phyloP scores from a whole-genome alignment of 2,797 vertebrate species.

The Notoglanidium macrostoma region DNA sequence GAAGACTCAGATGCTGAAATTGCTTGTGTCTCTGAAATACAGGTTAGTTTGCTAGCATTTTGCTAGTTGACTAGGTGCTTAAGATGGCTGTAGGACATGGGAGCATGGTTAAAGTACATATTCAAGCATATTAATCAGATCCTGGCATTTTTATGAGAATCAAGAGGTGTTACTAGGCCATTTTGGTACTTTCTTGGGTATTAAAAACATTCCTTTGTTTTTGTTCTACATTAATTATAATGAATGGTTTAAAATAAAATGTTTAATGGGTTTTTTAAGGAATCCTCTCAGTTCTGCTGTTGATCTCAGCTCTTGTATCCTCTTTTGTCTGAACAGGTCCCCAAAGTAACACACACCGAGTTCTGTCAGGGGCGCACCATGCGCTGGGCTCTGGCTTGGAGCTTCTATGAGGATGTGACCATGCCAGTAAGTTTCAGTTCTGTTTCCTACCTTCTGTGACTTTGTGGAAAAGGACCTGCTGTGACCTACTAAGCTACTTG shows the following conservation, averaged over 20 bases:
- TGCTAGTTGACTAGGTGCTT: not conserved
- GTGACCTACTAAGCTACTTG: conserved; percentile 42
- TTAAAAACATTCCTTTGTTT: not conserved
- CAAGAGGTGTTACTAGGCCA: not conserved
- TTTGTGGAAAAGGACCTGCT: conserved; percentile 7
- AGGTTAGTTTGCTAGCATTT: not conserved
- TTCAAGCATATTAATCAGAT: not conserved
- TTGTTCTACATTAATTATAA: not conserved
- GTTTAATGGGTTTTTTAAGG: not conserved
- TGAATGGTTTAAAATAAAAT: not conserved
- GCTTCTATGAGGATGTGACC: conserved; percentile 93
- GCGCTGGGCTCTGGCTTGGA: conserved; percentile 98
- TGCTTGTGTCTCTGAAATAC: not conserved
- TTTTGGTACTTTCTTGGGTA: not conserved
- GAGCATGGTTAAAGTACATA: not conserved
- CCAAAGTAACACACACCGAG: conserved; percentile 94
- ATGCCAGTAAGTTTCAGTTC: conserved; percentile 84
- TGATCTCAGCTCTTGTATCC: not conserved
- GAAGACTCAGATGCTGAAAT: not conserved
- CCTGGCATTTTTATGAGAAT: not conserved
- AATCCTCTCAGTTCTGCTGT: conserved; percentile 14
- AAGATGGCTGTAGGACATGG: too few species aligned
- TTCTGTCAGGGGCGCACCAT: conserved; percentile 98
- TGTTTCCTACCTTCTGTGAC: not conserved
- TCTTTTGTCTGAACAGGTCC: conserved; percentile 75